Evolutionary conservation across 2,888 invertebrate species (phyloP).

Genomic region (Dryococelus australis): DNA sequence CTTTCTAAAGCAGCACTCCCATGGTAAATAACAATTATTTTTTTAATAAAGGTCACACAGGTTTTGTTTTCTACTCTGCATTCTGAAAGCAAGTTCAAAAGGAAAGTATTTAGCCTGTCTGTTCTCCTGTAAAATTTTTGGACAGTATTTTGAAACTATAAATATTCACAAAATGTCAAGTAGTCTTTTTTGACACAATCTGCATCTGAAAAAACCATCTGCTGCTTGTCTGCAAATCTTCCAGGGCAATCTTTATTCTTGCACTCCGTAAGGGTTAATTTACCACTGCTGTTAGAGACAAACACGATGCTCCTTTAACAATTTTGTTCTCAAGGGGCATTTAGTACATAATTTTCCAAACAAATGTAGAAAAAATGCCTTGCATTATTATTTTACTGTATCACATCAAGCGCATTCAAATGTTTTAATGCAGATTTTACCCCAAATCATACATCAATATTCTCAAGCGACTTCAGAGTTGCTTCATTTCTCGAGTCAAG

Average conservation of each 20-base stretch:
- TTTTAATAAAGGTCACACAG: not conserved
- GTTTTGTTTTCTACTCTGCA: not conserved
- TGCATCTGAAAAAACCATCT: not conserved
- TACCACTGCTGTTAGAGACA: not conserved
- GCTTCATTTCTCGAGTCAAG: not conserved
- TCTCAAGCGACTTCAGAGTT: not conserved
- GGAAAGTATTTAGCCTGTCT: not conserved
- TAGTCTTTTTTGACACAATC: not conserved
- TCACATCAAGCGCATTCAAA: not conserved
- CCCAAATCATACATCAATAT: not conserved
- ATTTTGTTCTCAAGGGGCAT: not conserved
- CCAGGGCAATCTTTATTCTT: not conserved
- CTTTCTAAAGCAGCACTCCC: not conserved
- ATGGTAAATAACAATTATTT: not conserved
- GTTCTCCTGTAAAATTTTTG: not conserved
- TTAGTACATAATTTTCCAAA: not conserved
- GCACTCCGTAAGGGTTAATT: not conserved
- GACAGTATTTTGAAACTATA: not conserved
- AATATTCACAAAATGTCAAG: not conserved
- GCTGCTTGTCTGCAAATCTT: not conserved
- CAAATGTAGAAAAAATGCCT: not conserved
- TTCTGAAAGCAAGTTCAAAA: not conserved
- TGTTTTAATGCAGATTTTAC: not conserved
- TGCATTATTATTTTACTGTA: not conserved
- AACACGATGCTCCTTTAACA: not conserved